These are phyloP conservation scores for Halcyon smyrnensis DNA, from an alignment of 2,797 vertebrate species.

Conservation along the genomic window DNA sequence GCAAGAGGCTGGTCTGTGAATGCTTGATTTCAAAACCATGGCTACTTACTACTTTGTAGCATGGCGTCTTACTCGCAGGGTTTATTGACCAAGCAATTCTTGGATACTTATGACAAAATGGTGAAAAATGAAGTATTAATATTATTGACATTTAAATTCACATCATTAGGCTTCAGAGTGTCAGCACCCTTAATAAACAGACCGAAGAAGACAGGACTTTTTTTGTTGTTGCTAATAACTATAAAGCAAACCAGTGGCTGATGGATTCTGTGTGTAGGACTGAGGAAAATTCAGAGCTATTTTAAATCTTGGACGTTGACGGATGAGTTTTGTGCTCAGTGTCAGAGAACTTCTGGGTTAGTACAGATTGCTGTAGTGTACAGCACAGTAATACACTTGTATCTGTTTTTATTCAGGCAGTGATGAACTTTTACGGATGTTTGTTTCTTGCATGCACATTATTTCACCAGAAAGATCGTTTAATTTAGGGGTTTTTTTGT, in stretches of 20 bases:
- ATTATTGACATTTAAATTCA: background rate
- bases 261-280: background rate
- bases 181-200: background rate
- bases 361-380: background rate
- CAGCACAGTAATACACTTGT: background rate
- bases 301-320: background rate
- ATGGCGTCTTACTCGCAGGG: background rate
- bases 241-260: background rate
- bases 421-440: background rate
- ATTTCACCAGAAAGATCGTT: background rate
- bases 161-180: background rate
- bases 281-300: background rate
- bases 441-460: fast-evolving
- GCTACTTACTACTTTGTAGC: background rate
- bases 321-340: background rate
- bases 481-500: background rate
- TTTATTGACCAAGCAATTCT: background rate
- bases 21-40: background rate
- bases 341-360: background rate
- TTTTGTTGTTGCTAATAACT: background rate
- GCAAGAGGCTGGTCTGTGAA: background rate
- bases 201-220: background rate
- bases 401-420: background rate
- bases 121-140: background rate
- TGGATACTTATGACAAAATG: background rate